A percentile compares a stretch with the other conserved stretches of the same genome.
Conservation (phyloP, 2,797 vertebrate genomes). For the Argentina silus region DNA sequence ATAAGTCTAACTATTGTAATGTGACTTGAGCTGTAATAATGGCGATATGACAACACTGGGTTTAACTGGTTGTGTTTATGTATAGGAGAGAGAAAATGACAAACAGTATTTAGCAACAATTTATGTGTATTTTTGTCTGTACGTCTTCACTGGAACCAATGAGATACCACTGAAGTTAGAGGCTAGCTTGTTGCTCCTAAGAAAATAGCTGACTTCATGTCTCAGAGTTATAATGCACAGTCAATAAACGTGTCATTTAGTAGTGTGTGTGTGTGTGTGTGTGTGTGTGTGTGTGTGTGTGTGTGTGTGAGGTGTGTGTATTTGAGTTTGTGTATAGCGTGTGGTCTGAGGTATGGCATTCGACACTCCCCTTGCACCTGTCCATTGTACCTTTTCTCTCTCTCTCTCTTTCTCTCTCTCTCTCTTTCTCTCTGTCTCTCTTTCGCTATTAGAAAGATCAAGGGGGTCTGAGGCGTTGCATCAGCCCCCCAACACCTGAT, state of each 20-base stretch:
- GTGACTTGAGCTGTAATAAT: too few species aligned
- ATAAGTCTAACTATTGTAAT: too few species aligned
- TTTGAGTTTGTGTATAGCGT: background rate
- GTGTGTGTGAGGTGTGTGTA: background rate
- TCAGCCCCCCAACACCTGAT: slow-evolving; percentile 50
- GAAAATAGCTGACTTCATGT: background rate
- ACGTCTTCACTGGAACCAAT: too few species aligned
- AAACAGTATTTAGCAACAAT: too few species aligned
- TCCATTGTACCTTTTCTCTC: background rate
- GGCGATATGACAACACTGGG: too few species aligned
- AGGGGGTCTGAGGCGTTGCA: slow-evolving; percentile 21
- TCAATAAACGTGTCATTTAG: background rate
- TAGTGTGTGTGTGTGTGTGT: background rate
- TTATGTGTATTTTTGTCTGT: too few species aligned
- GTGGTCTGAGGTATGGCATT: background rate
- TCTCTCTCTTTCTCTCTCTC: slow-evolving; percentile 6
- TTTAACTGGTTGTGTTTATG: too few species aligned
- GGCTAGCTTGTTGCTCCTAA: too few species aligned
- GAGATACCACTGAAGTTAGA: too few species aligned
- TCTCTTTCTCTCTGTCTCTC: slow-evolving; percentile 4
- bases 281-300: background rate
- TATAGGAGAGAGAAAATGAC: too few species aligned
- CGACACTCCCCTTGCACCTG: slow-evolving; percentile 1
- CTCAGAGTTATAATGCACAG: background rate
- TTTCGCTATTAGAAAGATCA: slow-evolving; percentile 21